Base-by-base conservation (phyloP, 1,140 invertebrate genomes). In the Notospermus geniculatus region DNA sequence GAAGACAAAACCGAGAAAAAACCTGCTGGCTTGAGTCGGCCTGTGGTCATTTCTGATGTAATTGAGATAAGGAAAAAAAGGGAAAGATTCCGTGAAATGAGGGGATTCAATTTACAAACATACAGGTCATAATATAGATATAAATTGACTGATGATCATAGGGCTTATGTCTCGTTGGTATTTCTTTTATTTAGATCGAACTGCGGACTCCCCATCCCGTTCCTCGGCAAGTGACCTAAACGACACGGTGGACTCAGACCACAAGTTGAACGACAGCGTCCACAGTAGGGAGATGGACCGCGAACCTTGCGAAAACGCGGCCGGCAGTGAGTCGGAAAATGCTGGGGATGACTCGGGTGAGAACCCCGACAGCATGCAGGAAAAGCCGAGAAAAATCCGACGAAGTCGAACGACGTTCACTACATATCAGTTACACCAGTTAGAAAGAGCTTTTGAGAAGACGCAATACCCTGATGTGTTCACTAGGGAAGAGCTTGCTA, bases 381-480 rank as follows among this genome's bases (percentile, higher is more conserved):
- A 67, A 4, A 84, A 84, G 62, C 82, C 82, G 5, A 77, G 84
- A 60, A 87, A 87, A 69, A 79, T 86, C 45, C 82, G 86, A 32
- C 71, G 86, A 52, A 85, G 85, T 69, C 87, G 95, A 28, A 98
- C 95, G 36, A 97, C 95, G 22, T 97, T 97, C 82, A 97, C 95
- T 30, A 96, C 94, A 41, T 95, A 90, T 81, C 95, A 98, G 83
- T 84, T 98, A 61, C 94, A 98, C 83, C 92, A 97, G 81, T 85
- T 98, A 72, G 96, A 98, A 82, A 83, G 92, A 53, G 92, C 95
- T 19, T 99, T 99, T 80, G 93, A 95, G 77, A 97, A 97, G 82
- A 97, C 94, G 2, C 95, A 98, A 83, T 99, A 99, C 83, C 96
- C 96, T 0, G 95, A 98, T 77, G 93, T 97, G 13, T 95, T 93